Evolutionary conservation across 2,888 invertebrate genomes (phyloP).

Genomic region (Ochropacha duplaris): DNA sequence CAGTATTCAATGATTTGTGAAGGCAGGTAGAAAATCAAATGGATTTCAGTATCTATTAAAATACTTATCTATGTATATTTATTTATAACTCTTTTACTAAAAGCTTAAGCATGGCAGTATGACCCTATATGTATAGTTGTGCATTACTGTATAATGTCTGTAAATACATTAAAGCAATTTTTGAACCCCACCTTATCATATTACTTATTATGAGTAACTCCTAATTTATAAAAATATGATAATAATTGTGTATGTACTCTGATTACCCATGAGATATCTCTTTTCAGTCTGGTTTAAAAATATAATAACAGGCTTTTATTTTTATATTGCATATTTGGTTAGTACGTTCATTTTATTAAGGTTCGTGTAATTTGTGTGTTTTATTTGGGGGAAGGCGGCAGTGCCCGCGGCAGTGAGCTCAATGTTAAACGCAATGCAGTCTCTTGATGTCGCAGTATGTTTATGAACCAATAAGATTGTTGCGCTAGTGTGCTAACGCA

Average conservation of each 20-base stretch:
- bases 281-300: background rate
- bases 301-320: slow-evolving; percentile 5
- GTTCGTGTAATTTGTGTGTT: slow-evolving; percentile 75
- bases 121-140: background rate
- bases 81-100: background rate
- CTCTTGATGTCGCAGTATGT: slow-evolving; percentile 82
- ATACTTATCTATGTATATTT: background rate
- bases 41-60: background rate
- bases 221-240: background rate
- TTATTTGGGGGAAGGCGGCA: slow-evolving; percentile 85
- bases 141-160: slow-evolving; percentile 7
- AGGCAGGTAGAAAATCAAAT: background rate
- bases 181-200: background rate
- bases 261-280: background rate
- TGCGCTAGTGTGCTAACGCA: slow-evolving; percentile 81
- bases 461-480: slow-evolving; percentile 76
- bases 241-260: background rate
- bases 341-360: slow-evolving; percentile 47
- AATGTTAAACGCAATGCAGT: slow-evolving; percentile 89
- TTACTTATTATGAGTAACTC: background rate
- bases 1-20: too few species aligned
- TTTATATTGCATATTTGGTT: slow-evolving; percentile 19
- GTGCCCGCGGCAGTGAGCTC: slow-evolving; percentile 89
- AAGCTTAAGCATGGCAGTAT: background rate
- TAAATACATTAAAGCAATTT: slow-evolving; percentile 1